These are phyloP conservation scores for Bucorvus abyssinicus DNA, from an alignment of 2,797 vertebrate genomes.

Conservation along the genomic window DNA sequence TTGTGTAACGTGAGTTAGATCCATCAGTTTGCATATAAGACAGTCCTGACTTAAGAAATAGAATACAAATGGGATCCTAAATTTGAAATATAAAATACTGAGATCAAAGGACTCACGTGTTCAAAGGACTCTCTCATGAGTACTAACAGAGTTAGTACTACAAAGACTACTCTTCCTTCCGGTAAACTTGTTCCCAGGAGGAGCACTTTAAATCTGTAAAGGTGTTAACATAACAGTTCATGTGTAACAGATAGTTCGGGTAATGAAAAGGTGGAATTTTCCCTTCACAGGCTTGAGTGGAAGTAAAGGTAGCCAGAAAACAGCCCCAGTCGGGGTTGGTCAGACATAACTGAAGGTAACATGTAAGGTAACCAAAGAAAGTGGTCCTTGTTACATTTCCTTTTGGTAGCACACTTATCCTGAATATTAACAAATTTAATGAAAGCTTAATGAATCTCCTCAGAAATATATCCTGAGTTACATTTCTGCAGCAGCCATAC, in stretches of 20 bases:
- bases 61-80: not conserved
- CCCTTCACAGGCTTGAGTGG: not conserved
- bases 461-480: not conserved
- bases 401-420: not conserved
- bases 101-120: not conserved
- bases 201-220: not conserved
- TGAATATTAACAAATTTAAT: not conserved
- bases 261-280: not conserved
- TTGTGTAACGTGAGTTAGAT: not conserved
- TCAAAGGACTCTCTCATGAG: not conserved
- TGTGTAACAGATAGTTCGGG: rapidly evolving
- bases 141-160: not conserved
- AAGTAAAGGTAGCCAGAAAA: not conserved
- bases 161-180: not conserved
- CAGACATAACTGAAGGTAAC: not conserved
- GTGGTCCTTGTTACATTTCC: not conserved
- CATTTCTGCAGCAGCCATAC: not conserved
- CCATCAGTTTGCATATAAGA: not conserved
- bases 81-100: not conserved
- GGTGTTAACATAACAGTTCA: not conserved
- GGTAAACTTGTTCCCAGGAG: not conserved
- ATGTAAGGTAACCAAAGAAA: not conserved
- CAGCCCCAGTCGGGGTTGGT: rapidly evolving
- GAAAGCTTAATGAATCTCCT: not conserved
- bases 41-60: not conserved